Conservation (phyloP, 2,113 vertebrate species). For the Kryptolebias marmoratus region DNA sequence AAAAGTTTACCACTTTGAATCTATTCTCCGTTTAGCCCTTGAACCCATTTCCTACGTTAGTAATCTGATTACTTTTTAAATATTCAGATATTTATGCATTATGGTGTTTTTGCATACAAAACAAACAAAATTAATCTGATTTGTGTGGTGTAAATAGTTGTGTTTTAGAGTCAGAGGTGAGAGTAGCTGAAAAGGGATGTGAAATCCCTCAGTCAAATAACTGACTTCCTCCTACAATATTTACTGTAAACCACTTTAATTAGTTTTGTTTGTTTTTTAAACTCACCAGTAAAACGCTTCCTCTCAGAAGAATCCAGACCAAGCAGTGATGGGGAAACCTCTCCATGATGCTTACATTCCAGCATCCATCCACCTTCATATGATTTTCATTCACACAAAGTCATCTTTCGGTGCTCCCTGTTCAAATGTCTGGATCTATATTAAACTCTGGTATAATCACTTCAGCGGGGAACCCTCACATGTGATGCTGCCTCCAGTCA, state of each 20-base stretch:
- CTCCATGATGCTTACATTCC: conserved; percentile 62
- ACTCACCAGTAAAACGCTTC: conserved; percentile 85
- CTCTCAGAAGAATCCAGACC: conserved; percentile 84
- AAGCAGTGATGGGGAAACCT: conserved; percentile 82
- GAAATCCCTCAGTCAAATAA: background rate
- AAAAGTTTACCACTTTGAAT: too few relatives aligned
- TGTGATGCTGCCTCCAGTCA: conserved; percentile 31
- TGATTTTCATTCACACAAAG: conserved; percentile 13
- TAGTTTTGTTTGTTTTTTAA: background rate
- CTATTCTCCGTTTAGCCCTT: too few relatives aligned
- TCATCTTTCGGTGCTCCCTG: conserved; percentile 16
- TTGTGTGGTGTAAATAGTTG: too few relatives aligned
- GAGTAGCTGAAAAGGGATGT: too few relatives aligned
- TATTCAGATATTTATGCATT: too few relatives aligned
- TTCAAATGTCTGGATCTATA: background rate
- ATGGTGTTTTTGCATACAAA: too few relatives aligned
- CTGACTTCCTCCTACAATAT: background rate
- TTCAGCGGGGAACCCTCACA: conserved; percentile 3
- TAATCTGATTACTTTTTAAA: too few relatives aligned
- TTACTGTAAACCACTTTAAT: background rate
- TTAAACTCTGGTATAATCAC: background rate
- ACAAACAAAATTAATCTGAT: too few relatives aligned
- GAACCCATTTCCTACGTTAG: too few relatives aligned
- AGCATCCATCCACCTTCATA: conserved; percentile 26
- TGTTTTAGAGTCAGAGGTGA: too few relatives aligned